phyloP scores from a whole-genome alignment of 2,113 vertebrate genomes.

The Nannospalax galili region DNA sequence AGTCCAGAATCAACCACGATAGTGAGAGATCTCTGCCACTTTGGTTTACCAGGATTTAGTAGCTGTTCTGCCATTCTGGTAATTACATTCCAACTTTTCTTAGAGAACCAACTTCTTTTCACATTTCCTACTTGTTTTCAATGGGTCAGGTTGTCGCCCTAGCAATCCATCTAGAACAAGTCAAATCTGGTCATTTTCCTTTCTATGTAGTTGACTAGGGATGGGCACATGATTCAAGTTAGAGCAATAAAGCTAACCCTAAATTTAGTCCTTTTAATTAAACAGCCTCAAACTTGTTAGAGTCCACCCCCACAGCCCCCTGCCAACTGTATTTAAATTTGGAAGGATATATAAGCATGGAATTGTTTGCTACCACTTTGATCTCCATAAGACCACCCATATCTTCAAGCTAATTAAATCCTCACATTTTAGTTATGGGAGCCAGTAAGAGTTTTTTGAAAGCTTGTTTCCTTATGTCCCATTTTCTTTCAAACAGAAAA shows the following conservation, averaged over 20 bases:
- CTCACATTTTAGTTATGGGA: not conserved
- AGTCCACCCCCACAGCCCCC: no score
- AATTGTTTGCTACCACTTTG: not conserved
- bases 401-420: not conserved
- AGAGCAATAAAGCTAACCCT: not conserved
- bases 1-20: not conserved
- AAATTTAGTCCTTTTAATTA: not conserved
- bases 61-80: not conserved
- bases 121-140: not conserved
- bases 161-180: not conserved
- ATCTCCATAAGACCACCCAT: not conserved
- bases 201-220: not conserved
- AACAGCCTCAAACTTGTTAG: not conserved
- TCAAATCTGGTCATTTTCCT: not conserved
- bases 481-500: constrained; percentile 26
- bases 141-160: not conserved
- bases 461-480: not conserved
- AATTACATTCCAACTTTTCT: not conserved
- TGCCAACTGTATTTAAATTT: not conserved
- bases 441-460: not conserved
- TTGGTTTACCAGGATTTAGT: not conserved
- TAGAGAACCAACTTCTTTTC: not conserved
- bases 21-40: not conserved
- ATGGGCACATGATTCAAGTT: not conserved
- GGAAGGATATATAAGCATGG: not conserved